phyloP scores from a whole-genome alignment of 2,888 invertebrate genomes.

The Tipula helvola region DNA sequence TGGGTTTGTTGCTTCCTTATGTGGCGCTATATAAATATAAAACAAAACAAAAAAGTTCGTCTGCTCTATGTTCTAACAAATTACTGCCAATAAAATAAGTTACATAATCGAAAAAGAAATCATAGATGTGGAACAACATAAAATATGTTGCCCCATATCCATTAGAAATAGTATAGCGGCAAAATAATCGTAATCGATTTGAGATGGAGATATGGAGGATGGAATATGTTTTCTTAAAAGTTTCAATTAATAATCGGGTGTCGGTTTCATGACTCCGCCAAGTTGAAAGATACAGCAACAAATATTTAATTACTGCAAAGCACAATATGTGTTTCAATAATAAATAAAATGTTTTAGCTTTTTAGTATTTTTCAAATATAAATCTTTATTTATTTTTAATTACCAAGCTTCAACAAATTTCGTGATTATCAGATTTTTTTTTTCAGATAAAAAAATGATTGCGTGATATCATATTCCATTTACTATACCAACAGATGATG shows the following conservation, averaged over 20 bases:
- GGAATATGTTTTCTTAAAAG: neutral
- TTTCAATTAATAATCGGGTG: neutral
- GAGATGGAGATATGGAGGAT: neutral
- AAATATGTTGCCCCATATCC: neutral
- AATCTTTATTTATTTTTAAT: no score
- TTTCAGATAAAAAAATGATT: no score
- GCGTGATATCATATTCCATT: no score
- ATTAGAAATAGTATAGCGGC: neutral
- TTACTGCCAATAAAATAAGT: neutral
- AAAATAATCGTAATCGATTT: neutral
- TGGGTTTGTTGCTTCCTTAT: neutral
- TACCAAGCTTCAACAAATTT: no score
- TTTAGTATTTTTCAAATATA: no score
- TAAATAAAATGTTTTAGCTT: no score
- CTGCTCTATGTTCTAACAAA: neutral
- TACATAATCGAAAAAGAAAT: neutral
- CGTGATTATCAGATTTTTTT: no score
- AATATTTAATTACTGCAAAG: neutral
- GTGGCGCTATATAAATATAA: neutral
- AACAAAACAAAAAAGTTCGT: neutral
- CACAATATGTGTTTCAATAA: neutral
- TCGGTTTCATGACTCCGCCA: neutral
- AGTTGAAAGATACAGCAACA: neutral
- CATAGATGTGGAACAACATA: neutral
- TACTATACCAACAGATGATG: no score